Percentiles rank a stretch among this genome's conserved stretches.
These are phyloP conservation scores for Drosophila mayri DNA, from an alignment of 1,140 invertebrate species.

Conservation along the genomic window DNA sequence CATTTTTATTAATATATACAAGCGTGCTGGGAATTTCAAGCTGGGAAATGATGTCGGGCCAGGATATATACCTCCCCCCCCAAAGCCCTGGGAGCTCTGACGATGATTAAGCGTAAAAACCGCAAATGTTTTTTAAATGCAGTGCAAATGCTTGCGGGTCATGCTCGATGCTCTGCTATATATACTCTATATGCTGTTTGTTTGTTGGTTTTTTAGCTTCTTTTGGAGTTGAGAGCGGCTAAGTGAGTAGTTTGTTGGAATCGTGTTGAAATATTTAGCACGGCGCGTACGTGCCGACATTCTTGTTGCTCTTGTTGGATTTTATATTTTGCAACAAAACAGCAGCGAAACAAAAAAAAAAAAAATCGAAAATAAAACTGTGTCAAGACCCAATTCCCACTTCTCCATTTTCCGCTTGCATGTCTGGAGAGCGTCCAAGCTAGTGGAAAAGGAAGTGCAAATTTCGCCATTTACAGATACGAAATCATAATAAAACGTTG, in stretches of 20 bases:
- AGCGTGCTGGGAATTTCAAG: slow-evolving; percentile 78
- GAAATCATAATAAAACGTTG: slow-evolving; percentile 6
- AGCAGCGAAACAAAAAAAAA: slow-evolving; percentile 1
- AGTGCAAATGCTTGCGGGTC: slow-evolving; percentile 70
- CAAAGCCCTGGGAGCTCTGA: slow-evolving; percentile 30
- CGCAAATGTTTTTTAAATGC: slow-evolving; percentile 83
- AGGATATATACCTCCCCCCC: slow-evolving; percentile 7
- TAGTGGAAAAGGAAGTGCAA: slow-evolving; percentile 13
- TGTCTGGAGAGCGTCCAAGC: neutral
- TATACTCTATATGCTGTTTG: neutral
- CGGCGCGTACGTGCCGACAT: slow-evolving; percentile 67
- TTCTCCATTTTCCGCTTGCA: neutral
- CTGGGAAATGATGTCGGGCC: slow-evolving; percentile 43
- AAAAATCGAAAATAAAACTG: slow-evolving; percentile 27
- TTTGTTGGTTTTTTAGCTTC: slow-evolving; percentile 10
- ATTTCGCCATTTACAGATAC: slow-evolving; percentile 9
- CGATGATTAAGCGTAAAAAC: slow-evolving; percentile 81
- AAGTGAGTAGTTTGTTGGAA: slow-evolving; percentile 67
- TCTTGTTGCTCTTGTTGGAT: slow-evolving; percentile 53
- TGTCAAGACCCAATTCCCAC: slow-evolving; percentile 14
- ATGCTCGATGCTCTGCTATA: slow-evolving; percentile 25
- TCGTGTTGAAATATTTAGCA: slow-evolving; percentile 77
- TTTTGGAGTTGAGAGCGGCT: slow-evolving; percentile 11
- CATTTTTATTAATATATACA: slow-evolving; percentile 84
- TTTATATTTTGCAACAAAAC: slow-evolving; percentile 39